Conservation (phyloP, 2,113 vertebrate species). For the Panthera tigris region DNA sequence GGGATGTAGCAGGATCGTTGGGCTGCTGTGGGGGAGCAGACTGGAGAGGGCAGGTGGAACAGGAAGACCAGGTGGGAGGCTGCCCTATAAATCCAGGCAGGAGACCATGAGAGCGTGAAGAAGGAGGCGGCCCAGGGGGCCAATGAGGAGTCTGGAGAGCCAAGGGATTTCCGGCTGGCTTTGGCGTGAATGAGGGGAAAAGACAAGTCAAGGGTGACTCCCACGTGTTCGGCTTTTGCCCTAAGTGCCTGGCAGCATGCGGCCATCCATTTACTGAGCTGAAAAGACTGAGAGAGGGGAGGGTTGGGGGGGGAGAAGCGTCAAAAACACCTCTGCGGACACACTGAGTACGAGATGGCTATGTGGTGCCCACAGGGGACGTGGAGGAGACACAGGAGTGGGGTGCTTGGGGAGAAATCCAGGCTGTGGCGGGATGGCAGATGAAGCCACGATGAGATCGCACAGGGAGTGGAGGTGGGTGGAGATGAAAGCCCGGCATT, state of each 20-base stretch:
- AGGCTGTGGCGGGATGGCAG: neutral
- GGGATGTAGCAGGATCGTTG: neutral
- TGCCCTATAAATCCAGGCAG: neutral
- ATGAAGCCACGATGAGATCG: neutral
- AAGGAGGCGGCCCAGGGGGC: rapidly evolving
- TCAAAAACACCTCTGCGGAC: neutral
- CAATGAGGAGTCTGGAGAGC: neutral
- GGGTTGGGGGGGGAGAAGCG: neutral
- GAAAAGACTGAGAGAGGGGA: neutral
- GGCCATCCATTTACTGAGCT: neutral
- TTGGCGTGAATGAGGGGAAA: too few relatives aligned
- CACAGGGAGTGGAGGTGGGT: neutral
- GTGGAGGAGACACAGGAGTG: neutral
- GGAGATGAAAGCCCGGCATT: rapidly evolving
- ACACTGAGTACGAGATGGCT: neutral
- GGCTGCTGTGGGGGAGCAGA: neutral
- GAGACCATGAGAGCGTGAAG: rapidly evolving
- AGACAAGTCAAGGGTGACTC: neutral
- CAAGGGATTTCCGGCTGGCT: neutral
- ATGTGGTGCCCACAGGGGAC: rapidly evolving
- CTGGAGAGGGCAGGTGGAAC: neutral
- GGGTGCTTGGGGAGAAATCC: neutral
- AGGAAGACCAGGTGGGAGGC: neutral
- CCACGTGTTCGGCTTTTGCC: neutral
- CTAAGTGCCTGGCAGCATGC: too few relatives aligned